Conservation (phyloP, 1,140 invertebrate genomes). For the Megathymus violae region DNA sequence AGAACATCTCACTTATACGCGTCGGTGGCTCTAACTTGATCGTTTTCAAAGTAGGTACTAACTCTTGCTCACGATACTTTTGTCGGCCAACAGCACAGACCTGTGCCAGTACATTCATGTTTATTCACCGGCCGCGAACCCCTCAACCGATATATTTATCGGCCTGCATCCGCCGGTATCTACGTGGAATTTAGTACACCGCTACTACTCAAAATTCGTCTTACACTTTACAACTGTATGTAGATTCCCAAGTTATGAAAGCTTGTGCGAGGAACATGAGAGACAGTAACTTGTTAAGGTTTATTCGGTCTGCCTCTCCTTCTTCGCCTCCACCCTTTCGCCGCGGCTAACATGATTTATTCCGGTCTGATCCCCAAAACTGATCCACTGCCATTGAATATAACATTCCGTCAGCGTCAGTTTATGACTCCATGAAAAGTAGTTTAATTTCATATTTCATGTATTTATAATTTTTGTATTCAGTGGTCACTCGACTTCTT, state of each 20-base stretch:
- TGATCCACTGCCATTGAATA: too few species aligned
- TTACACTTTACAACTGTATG: conserved; percentile 68
- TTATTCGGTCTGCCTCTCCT: conserved; percentile 8
- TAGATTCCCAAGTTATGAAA: conserved; percentile 48
- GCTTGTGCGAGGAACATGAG: conserved; percentile 9
- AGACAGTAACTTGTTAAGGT: conserved; percentile 12
- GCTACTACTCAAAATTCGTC: conserved; percentile 63
- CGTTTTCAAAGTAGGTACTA: too few species aligned
- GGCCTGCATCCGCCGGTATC: conserved; percentile 59
- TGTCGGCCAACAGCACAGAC: conserved; percentile 39
- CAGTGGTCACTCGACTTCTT: not conserved
- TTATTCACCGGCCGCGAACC: conserved; percentile 58
- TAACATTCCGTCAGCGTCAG: conserved; percentile 7
- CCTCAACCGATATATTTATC: conserved; percentile 71
- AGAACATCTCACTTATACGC: too few species aligned
- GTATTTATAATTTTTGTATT: not conserved
- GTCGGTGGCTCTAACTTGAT: too few species aligned
- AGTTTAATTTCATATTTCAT: conserved; percentile 14
- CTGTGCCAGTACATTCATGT: conserved; percentile 63
- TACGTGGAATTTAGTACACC: conserved; percentile 58
- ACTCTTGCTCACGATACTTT: conserved; percentile 23
- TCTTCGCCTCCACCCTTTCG: too few species aligned
- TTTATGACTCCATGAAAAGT: conserved; percentile 24
- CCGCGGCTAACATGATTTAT: too few species aligned
- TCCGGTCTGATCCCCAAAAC: too few species aligned